Evolutionary conservation across 2,888 invertebrate genomes (phyloP), one percentile per base, ranked within the genome.

Genomic region (Schizotus pectinicornis): DNA sequence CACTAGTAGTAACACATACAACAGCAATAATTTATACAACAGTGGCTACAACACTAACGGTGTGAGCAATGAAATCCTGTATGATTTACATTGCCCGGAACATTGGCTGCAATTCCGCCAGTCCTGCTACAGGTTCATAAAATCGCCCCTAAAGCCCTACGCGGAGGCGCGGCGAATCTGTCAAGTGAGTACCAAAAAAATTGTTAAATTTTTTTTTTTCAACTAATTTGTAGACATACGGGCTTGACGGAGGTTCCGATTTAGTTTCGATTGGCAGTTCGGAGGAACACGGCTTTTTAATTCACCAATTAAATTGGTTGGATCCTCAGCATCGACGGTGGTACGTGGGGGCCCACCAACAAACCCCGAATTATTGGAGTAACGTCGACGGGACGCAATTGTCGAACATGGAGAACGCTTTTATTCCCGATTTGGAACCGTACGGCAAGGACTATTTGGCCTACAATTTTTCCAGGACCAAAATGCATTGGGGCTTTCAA

Each of bases 101-200:
- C 86, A 93, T 76, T 97, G 97, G 97, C 80, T 90, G n/a, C 85
- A 86, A 31, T 92, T 85, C 74, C 86, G 88, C 63, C 88, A 90
- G 59, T 88, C 90, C 0, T 98, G 97, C 78, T 96, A 94, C 77
- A 87, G 92, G 47, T 97, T 96, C 73, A 91, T 93, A 2, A 91
- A 92, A 72, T 94, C 94, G 3, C 95, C 95, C 0, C 85, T 88
- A 68, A 89, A 88, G 53, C 87, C 87, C 37, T 87, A 90, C 73
- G 88, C 87, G 68, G 94, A 94, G 69, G 94, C 95, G 0, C 85
- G 89, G 67, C 86, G 86, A 71, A 90, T 92, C 67, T 96, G 95
- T 75, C 88, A 85, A 76, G 80, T 79, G 71, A 68, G 70, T 64
- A 30, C 3, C 43, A 41, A 36, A 35, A 31, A 6, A 45, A 22